Percentiles rank a stretch among this genome's conserved stretches.
Evolutionary conservation across 2,888 invertebrate species (phyloP).

Genomic region (Drosophila phalerata): DNA sequence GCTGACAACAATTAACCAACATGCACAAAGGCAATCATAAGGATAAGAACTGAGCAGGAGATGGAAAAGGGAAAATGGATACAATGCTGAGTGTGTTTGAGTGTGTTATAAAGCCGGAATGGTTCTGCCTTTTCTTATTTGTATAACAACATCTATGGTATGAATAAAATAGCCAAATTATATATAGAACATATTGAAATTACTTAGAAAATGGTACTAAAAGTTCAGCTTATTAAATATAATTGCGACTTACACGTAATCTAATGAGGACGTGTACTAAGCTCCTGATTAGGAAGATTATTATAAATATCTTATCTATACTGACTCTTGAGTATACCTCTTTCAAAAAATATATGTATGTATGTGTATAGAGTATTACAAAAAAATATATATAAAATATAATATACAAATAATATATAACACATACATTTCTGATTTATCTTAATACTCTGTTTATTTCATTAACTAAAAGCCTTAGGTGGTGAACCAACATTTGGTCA

Average conservation of each 20-base stretch:
- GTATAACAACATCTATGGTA: not conserved
- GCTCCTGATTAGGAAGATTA: not conserved
- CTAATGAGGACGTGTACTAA: not conserved
- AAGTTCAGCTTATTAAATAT: not conserved
- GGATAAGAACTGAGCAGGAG: conserved; percentile 17
- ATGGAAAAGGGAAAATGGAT: too few species aligned
- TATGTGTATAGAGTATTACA: not conserved
- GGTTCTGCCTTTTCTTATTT: not conserved
- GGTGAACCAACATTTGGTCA: conserved; percentile 26
- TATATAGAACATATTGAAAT: too few species aligned
- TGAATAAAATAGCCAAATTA: too few species aligned
- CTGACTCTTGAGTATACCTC: not conserved
- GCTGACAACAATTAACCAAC: conserved; percentile 67
- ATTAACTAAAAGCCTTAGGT: conserved; percentile 53
- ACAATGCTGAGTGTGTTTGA: not conserved
- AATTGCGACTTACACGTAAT: not conserved
- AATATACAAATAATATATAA: too few species aligned
- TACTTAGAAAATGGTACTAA: not conserved
- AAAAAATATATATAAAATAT: too few species aligned
- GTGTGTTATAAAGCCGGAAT: not conserved
- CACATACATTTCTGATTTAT: not conserved
- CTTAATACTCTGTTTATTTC: conserved; percentile 2
- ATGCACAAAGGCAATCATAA: conserved; percentile 40
- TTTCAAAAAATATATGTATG: too few species aligned
- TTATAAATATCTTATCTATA: too few species aligned